Conservation (phyloP, 37 sponge, comb jelly and placozoan species). For the Halisarca cf. caerulea region DNA sequence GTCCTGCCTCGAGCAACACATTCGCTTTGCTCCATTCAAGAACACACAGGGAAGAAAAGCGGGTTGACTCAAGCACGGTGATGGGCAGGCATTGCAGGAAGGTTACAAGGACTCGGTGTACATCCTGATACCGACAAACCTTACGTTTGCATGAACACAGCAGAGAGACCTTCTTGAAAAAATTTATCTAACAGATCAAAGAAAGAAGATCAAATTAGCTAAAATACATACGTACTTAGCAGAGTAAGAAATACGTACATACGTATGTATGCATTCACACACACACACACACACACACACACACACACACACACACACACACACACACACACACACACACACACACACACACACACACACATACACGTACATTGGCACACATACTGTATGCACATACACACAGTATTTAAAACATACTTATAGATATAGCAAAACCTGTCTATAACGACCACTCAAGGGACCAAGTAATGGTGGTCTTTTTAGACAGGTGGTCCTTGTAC, state of each 20-base stretch:
- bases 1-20: neutral
- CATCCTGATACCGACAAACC: neutral
- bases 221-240: neutral
- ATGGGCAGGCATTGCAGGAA: neutral
- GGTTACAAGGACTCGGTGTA: neutral
- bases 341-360: too few relatives aligned
- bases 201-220: neutral
- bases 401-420: neutral
- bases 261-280: neutral
- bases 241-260: neutral
- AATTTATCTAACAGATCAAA: neutral
- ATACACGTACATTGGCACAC: neutral
- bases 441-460: too few relatives aligned
- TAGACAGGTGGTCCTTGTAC: too few relatives aligned
- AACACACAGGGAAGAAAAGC: neutral
- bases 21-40: neutral
- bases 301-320: too few relatives aligned
- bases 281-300: too few relatives aligned
- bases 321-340: too few relatives aligned
- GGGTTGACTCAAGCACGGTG: neutral
- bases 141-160: slow-evolving; percentile 17
- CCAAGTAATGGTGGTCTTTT: too few relatives aligned
- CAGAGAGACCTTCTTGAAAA: slow-evolving; percentile 22
- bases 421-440: too few relatives aligned
- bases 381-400: neutral